Evolutionary conservation across 2,113 vertebrate genomes (phyloP), one percentile per base, ranked within the genome.

Genomic region (Pelmatolapia mariae): DNA sequence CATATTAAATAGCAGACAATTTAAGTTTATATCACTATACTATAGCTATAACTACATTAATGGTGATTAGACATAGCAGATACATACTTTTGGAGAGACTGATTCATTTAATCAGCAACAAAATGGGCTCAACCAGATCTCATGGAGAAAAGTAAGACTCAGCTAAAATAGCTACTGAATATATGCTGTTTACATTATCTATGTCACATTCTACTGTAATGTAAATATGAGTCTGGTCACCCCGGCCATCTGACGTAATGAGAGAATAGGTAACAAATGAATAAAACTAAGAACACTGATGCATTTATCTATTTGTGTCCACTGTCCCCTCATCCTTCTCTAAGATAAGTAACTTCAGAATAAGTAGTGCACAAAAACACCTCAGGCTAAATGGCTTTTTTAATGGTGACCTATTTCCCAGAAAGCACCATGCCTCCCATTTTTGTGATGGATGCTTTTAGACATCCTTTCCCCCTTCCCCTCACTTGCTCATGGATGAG

Each of bases 401-500:
- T 85, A 82, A 66, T 13, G 54, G 78, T 24, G 91, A 91, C 92
- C 95, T 88, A 94, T 91, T 95, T 95, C 89, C 82, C 57, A 59
- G 68, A 87, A 61, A 80, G 80, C 45, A 31, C 85, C 22, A 50
- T 81, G 87, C 47, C 61, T 86, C 78, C 54, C 47, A 18, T 76
- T 61, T 83, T 68, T 82, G 52, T 92, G 92, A 94, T 92, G 85
- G 92, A 93, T 88, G 89, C 89, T 90, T 94, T 90, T 18, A 92
- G 94, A 93, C 92, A 91, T 56, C 50, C 18, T 59, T 66, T 81
- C 52, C 79, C 73, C 79, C 82, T 56, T 87, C 43, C 56, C 31
- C 81, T 61, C 18, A 36, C 36, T 52, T 16, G 80, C 50, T 68
- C 59, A 59, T 63, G 79, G 66, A 90, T 40, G 73, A 85, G 18